Conservation (phyloP, 1,140 invertebrate species). For the Ceratosolen fusciceps region DNA sequence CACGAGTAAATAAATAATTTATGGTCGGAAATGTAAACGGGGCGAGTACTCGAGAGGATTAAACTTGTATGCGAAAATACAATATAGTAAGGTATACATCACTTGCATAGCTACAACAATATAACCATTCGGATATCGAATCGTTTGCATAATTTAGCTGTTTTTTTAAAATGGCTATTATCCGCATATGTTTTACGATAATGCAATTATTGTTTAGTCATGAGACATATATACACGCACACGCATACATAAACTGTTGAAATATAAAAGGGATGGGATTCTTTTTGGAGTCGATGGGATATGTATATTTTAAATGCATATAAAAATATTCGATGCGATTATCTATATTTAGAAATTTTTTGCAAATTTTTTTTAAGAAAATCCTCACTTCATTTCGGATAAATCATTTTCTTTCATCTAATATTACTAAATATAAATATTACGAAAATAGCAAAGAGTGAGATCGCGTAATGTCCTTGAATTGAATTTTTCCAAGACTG, state of each 20-base stretch:
- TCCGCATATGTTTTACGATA: neutral
- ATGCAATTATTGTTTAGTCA: neutral
- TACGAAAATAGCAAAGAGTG: constrained; percentile 16
- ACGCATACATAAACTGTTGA: neutral
- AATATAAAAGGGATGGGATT: neutral
- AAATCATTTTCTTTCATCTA: neutral
- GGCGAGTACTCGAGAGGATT: neutral
- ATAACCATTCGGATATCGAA: neutral
- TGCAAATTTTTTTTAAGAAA: neutral
- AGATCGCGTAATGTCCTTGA: constrained; percentile 13
- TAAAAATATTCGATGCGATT: too few relatives aligned
- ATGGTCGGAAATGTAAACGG: too few relatives aligned
- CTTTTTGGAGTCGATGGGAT: neutral
- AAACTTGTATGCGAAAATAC: neutral
- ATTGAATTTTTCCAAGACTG: constrained; percentile 17
- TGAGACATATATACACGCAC: neutral
- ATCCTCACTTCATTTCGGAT: neutral
- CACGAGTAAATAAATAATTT: constrained; percentile 23
- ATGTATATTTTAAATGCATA: too few relatives aligned
- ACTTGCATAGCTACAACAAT: neutral
- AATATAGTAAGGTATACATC: neutral
- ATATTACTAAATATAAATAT: constrained; percentile 19
- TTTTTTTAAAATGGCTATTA: neutral
- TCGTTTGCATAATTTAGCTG: neutral
- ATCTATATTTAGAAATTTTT: too few relatives aligned